Base-by-base conservation (phyloP, 2,888 invertebrate genomes). In the Rosalia funebris region DNA sequence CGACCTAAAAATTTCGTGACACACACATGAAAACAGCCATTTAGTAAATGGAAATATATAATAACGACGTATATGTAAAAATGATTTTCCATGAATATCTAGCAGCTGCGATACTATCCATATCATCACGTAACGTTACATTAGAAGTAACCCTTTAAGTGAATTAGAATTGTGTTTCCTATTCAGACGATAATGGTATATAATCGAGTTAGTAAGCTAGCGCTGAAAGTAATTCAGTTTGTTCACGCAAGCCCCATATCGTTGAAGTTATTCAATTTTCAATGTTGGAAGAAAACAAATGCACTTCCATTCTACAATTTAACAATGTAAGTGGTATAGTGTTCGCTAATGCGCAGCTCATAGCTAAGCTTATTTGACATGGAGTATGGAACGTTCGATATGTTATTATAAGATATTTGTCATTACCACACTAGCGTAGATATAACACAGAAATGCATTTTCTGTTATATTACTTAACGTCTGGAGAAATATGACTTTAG, bases 181-280 rank as follows among this genome's bases (percentile, higher is more conserved):
- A 25, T 44, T 44, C 44, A 44, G 25, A 25, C 44, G 11, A 25
- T 44, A 44, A 44, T 20, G 36, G 19, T 19, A n/a, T 36, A 19
- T 36, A 37, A 48, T 36, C 12, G 1, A 48, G 20, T 48, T 48
- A 37, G 17, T 36, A 32, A 48, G 36, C 36, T 14, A 20, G 17
- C 48, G 19, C 36, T 19, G 12, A 48, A 36, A 48, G 17, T 48
- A 48, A 48, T 37, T 19, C 12, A 48, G 20, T 48, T 48, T 37
- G 19, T 16, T 47, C 46, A 16, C 32, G 32, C 31, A n/a, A 32
- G 32, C 16, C 34, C 19, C 10, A 15, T 32, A 16, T 2, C 15
- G n/a, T 12, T 36, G 11, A 36, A 17, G 16, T 17, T 36, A 34
- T 17, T 34, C 19, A 17, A 11, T n/a, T 1, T 47, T 9, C 36